Percentiles rank a stretch among this genome's conserved stretches.
phyloP scores from a whole-genome alignment of 2,888 invertebrate species.

The Chloromyia formosa region DNA sequence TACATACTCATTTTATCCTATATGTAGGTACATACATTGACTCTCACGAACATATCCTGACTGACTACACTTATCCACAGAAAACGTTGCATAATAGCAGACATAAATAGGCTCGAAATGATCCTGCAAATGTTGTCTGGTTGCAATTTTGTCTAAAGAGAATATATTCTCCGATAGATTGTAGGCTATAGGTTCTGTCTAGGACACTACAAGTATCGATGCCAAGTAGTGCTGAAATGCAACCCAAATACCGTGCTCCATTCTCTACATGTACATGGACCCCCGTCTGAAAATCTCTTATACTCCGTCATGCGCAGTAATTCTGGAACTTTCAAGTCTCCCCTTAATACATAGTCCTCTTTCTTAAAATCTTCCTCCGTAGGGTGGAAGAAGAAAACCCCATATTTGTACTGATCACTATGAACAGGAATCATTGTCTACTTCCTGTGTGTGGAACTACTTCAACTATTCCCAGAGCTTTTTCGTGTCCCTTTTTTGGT shows the following conservation, averaged over 20 bases:
- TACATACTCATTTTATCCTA: too few relatives aligned
- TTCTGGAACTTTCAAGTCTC: background rate
- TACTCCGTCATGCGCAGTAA: background rate
- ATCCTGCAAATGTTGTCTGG: background rate
- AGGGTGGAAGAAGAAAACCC: background rate
- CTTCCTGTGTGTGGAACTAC: constrained; percentile 14
- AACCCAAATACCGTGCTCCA: background rate
- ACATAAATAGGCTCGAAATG: background rate
- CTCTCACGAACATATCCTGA: too few relatives aligned
- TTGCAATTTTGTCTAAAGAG: background rate
- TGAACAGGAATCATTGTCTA: constrained; percentile 14
- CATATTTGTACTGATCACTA: background rate
- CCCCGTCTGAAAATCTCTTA: background rate
- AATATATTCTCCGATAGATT: background rate
- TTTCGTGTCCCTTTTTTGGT: background rate
- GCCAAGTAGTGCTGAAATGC: background rate
- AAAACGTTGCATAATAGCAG: background rate
- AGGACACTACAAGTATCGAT: background rate
- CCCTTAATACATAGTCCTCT: too few relatives aligned
- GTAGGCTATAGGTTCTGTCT: background rate
- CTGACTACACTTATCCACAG: too few relatives aligned
- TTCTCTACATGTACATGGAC: background rate
- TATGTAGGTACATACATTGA: too few relatives aligned
- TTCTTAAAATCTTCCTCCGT: too few relatives aligned
- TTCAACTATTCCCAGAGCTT: background rate